Conservation (phyloP, 2,113 vertebrate genomes). For the Amblyopsis rosae region DNA sequence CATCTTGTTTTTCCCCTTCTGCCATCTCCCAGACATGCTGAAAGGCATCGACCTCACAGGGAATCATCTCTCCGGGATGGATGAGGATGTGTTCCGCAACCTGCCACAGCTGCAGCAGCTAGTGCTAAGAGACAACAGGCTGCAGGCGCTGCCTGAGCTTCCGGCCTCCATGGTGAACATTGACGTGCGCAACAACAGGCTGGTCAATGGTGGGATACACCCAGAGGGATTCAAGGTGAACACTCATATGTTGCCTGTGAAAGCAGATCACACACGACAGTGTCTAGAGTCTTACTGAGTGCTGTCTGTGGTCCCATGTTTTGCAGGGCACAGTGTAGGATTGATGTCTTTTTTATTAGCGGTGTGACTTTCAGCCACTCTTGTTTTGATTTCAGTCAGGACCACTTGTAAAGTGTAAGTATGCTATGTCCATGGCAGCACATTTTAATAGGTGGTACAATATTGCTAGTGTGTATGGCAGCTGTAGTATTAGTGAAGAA, state of each 20-base stretch:
- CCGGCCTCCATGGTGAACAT: conserved; percentile 69
- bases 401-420: no score
- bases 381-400: no score
- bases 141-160: conserved; percentile 73
- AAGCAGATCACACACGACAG: not conserved
- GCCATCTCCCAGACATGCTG: conserved; percentile 72
- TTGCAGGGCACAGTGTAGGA: no score
- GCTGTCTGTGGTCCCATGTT: no score
- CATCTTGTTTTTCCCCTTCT: not conserved
- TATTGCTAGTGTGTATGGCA: no score
- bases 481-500: no score
- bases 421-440: no score
- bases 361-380: no score
- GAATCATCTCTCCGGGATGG: conserved; percentile 75
- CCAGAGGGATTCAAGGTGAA: conserved; percentile 74
- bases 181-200: conserved; percentile 75
- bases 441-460: no score
- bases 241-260: not conserved
- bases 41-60: conserved; percentile 79
- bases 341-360: no score
- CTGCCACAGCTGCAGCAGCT: conserved; percentile 78
- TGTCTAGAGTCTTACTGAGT: no score
- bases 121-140: conserved; percentile 76
- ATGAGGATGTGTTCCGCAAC: conserved; percentile 62
- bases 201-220: conserved; percentile 71